Evolutionary conservation across 92 coral and sea anemone genomes (phyloP), one percentile per base, ranked within the genome.

Genomic region (Epizoanthus ramosus): DNA sequence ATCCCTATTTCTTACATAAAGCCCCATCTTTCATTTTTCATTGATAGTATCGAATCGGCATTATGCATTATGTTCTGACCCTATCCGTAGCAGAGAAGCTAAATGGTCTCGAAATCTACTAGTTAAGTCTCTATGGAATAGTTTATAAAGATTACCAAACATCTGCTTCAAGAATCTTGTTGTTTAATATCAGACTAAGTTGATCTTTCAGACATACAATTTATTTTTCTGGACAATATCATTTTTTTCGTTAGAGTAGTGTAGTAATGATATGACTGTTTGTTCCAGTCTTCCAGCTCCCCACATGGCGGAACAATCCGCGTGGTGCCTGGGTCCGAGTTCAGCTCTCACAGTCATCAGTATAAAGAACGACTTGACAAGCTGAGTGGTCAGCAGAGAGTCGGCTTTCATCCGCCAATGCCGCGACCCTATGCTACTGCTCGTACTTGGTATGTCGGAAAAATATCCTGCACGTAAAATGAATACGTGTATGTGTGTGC

Each of bases 231-330:
- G 31, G 43, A 37, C 43, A 37, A 37, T 37, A 37, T 1, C 43
- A 37, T 47, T 66, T 17, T 4, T 23, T 33, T 67, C 17, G 14
- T 53, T 24, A 35, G 50, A 39, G 28, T 14, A 5, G 17, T 16
- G 28, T 35, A 16, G 24, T 39, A 70, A 18, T 64, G 14, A n/a
- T 9, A 9, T 16, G 8, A 13, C 19, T 7, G 33, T 74, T 57
- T 52, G 28, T 83, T 87, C 35, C 84, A 81, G 90, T 73, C 85
- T 59, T 80, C 87, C 4, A 87, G 79, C 35, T 65, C 63, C 79
- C 84, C 65, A 45, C 95, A 87, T 2, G 98, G 99, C n/a, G 99
- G 99, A 18, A 92, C 99, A 18, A 97, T 97, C 31, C 99, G 99
- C 39, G 92, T 97, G 24, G 77, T 95, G 5, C 93, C 98, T 4